Evolutionary conservation across 2,888 invertebrate genomes (phyloP), one percentile per base, ranked within the genome.

Genomic region (Ferrisia virgata): DNA sequence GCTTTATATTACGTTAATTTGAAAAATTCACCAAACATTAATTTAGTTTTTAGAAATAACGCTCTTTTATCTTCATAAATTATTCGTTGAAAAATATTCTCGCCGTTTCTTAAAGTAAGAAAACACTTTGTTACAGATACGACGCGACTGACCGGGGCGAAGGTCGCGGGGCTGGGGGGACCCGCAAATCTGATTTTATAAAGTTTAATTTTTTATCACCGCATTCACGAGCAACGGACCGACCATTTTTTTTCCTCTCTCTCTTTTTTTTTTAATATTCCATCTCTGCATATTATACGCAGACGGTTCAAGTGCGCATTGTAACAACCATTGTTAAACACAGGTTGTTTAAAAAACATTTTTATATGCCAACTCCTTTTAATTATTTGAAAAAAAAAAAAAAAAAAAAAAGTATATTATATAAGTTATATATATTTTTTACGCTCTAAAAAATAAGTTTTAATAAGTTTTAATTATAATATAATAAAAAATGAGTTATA

Each of bases 41-140:
- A 72, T 72, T 72, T 33, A 72, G 33, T n/a, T 72, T 72, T 72
- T 33, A 33, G n/a, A 33, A 31, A 72, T 64, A 72, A 72, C 33
- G 72, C 72, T 33, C 33, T 33, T 72, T 72, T 72, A 72, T 72
- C 72, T 72, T 72, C 72, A 33, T 72, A 72, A 72, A 72, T 72
- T 72, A 72, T 72, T 72, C 72, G 31, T n/a, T 31, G 31, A 72
- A 33, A 69, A 72, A 72, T 72, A 72, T 72, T 72, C 33, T 72
- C 72, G 33, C 72, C n/a, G 72, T 72, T 72, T 72, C 33, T 72
- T 33, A 64, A 64, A 64, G 58, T 33, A 72, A 72, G 33, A 33
- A 72, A 72, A 72, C 31, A 33, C 33, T 72, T 33, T 72, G 72
- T 72, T 72, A 33, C 31, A 33, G 33, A 33, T 31, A 33, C 33